phyloP scores from a whole-genome alignment of 2,113 vertebrate genomes.

The Anarhynchus alexandrinus region DNA sequence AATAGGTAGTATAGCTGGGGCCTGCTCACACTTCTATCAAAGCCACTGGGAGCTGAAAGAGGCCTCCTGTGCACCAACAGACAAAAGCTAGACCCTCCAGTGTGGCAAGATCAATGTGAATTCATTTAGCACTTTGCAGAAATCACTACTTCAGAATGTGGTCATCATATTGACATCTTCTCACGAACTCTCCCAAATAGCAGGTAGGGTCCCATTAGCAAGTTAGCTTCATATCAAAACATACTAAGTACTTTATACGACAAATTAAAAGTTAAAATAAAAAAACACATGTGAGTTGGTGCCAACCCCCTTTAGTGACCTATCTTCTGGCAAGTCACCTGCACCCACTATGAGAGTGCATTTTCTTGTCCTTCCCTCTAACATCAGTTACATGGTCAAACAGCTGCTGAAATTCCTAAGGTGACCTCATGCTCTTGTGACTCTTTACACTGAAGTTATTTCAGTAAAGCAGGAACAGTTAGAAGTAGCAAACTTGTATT shows the following conservation, averaged over 20 bases:
- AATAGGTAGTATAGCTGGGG: neutral
- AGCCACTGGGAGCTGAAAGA: neutral
- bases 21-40: neutral
- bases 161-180: neutral
- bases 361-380: neutral
- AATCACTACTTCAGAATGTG: neutral
- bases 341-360: neutral
- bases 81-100: neutral
- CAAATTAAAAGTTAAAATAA: neutral
- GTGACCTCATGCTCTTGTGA: neutral
- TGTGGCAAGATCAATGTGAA: neutral
- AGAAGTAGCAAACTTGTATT: neutral
- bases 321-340: neutral
- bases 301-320: neutral
- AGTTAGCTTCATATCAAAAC: neutral
- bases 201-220: neutral
- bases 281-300: fast-evolving
- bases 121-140: neutral
- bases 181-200: neutral
- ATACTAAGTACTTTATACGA: neutral
- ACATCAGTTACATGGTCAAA: neutral
- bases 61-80: neutral
- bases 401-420: neutral
- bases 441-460: neutral
- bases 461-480: neutral